Conservation (phyloP, 2,888 invertebrate species). For the Metopia argyrocephala region DNA sequence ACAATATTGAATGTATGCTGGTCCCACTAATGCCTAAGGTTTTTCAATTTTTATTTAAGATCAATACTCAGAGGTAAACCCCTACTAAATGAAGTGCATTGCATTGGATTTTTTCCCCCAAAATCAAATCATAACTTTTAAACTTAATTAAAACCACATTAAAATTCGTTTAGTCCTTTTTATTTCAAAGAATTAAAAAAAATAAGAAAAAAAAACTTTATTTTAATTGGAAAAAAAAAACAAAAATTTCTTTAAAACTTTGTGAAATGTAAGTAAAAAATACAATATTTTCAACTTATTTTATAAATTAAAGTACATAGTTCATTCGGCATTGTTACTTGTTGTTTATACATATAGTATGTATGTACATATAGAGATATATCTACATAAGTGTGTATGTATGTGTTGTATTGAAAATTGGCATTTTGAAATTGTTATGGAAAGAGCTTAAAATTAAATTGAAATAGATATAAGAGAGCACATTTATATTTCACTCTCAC, state of each 20-base stretch:
- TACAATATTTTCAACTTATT: constrained; percentile 38
- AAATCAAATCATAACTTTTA: too few species aligned
- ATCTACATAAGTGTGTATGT: too few species aligned
- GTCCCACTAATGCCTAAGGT: too few species aligned
- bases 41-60: too few species aligned
- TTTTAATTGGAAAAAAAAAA: too few species aligned
- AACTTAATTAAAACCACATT: not conserved
- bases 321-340: constrained; percentile 60
- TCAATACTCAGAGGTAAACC: too few species aligned
- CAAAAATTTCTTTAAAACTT: constrained; percentile 28
- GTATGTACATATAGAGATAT: too few species aligned
- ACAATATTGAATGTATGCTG: too few species aligned
- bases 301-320: constrained; percentile 41
- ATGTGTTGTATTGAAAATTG: too few species aligned
- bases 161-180: not conserved
- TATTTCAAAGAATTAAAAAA: constrained; percentile 30
- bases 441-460: constrained; percentile 45
- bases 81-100: too few species aligned
- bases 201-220: constrained; percentile 12
- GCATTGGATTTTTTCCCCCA: too few species aligned
- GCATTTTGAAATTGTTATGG: not conserved
- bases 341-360: not conserved
- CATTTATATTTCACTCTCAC: not conserved
- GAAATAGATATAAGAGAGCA: constrained; percentile 39
- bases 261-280: constrained; percentile 44